Conservation (phyloP, 2,113 vertebrate species). For the Macheiramphus alcinus region DNA sequence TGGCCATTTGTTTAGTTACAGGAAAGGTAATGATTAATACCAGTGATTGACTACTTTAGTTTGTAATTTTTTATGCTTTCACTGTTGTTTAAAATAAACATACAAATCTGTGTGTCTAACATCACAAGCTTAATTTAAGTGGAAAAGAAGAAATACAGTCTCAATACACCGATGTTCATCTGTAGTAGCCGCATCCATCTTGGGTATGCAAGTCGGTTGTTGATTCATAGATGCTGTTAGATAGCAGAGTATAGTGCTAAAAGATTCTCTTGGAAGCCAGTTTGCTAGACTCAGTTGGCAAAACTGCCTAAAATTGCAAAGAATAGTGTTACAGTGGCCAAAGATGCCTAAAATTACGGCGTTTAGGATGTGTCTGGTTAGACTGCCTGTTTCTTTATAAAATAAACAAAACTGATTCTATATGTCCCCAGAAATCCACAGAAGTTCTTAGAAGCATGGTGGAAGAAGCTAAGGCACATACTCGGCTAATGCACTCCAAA, state of each 20-base stretch:
- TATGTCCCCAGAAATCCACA: not conserved
- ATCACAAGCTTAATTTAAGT: not conserved
- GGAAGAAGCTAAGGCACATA: not conserved
- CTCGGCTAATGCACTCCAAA: not conserved
- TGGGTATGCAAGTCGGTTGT: not conserved
- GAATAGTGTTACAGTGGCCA: not conserved
- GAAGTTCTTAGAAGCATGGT: not conserved
- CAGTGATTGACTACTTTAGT: not conserved
- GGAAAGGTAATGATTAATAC: not conserved
- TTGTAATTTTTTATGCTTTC: not conserved
- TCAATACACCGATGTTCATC: not conserved
- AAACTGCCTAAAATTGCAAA: not conserved
- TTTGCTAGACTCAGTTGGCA: not conserved
- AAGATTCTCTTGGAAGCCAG: not conserved
- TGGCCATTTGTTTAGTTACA: slow-evolving; percentile 2
- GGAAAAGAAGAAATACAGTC: not conserved
- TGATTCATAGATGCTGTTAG: not conserved
- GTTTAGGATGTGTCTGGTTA: not conserved
- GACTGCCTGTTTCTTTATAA: not conserved
- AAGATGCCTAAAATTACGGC: not conserved
- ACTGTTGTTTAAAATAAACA: slow-evolving; percentile 21
- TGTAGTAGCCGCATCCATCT: not conserved
- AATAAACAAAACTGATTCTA: not conserved
- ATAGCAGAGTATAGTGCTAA: not conserved
- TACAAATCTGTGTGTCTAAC: not conserved